These are phyloP conservation scores for Zootoca vivipara DNA, from an alignment of 2,113 vertebrate genomes.

Conservation along the genomic window DNA sequence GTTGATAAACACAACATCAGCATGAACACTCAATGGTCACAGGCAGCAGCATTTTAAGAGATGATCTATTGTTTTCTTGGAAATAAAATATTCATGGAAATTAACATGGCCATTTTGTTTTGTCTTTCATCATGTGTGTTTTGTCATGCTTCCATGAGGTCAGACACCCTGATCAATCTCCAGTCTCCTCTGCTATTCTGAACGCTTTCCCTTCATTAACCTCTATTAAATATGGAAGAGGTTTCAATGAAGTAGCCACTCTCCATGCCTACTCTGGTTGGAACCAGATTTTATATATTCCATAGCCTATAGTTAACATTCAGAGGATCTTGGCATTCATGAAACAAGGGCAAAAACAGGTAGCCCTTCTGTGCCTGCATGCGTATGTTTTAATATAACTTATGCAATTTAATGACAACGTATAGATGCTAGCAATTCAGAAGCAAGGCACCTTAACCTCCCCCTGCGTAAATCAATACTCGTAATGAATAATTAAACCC, in stretches of 20 bases:
- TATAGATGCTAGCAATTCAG: neutral
- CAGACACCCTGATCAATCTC: neutral
- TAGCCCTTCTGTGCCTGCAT: neutral
- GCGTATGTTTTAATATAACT: neutral
- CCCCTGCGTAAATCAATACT: neutral
- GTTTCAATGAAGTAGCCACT: constrained; percentile 22
- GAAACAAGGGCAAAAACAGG: neutral
- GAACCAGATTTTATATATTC: neutral
- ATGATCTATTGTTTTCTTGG: constrained; percentile 23
- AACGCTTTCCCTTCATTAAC: constrained; percentile 36
- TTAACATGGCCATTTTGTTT: constrained; percentile 13
- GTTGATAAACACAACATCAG: neutral
- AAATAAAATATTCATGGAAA: constrained; percentile 13
- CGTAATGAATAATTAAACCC: constrained; percentile 4
- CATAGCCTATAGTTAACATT: neutral
- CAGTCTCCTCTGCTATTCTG: neutral
- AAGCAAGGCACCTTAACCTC: neutral
- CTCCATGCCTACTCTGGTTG: constrained; percentile 31
- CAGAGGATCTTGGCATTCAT: neutral
- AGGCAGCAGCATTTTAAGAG: constrained; percentile 24
- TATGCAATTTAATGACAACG: neutral
- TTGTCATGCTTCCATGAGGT: neutral
- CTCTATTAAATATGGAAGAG: constrained; percentile 44
- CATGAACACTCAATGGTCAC: neutral
- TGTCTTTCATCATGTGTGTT: neutral